Evolutionary conservation across 2,888 invertebrate species (phyloP), one percentile per base, ranked within the genome.

Genomic region (Coleophora deauratella): DNA sequence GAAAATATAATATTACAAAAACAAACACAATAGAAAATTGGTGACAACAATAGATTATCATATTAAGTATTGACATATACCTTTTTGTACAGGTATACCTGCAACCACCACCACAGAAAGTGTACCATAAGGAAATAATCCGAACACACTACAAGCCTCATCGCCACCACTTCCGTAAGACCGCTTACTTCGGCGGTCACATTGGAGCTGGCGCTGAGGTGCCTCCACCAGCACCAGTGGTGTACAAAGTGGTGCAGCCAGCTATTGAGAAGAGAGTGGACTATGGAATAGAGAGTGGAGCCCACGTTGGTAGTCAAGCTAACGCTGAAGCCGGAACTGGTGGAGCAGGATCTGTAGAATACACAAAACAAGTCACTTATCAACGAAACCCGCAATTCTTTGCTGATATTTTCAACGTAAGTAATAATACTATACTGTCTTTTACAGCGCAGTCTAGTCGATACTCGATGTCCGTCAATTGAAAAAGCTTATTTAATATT

Each of bases 351-450:
- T 59, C 65, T 33, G 58, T 65, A 28, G 60, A 66, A 1, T 72
- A 59, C 50, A 75, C 53, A 31, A 77, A 72, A 49, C 66, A 65
- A 57, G 64, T 73, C 2, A 63, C 68, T 1, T 51, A 64, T 27
- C 67, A 72, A 40, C 69, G 59, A 34, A 79, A 73, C 41, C 79
- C 82, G 0, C 71, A 76, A n/a, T 79, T 90, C 42, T 88, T 89
- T 53, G 81, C 86, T 34, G 89, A 90, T 54, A 88, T 90, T 44
- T 90, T 91, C 50, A 90, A 90, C 61, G 91, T 90, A 63, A 86
- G 88, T 80, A 39, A 42, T 41, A 3, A 6, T 4, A 21, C 6
- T 3, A 6, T 21, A 21, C 6, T 21, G 3, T 4, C 6, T 21
- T 21, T 21, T 4, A 21, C 21, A 21, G n/a, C n/a, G n/a, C n/a